Percentiles rank a stretch among this genome's conserved stretches.
Conservation (phyloP, 1,140 invertebrate species). For the Drosophila sp. region DNA sequence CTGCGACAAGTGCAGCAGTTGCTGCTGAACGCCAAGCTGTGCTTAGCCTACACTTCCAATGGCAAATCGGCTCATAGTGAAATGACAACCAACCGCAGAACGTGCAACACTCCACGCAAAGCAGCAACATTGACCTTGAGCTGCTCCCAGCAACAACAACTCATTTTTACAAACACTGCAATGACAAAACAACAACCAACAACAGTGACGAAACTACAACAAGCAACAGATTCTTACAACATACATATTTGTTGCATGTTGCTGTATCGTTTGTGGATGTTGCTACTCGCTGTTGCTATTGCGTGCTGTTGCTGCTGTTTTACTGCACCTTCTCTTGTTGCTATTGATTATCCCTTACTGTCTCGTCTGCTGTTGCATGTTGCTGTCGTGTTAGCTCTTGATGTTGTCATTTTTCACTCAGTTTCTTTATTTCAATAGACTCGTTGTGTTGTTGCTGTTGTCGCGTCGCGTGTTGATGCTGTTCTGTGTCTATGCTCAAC, state of each 20-base stretch:
- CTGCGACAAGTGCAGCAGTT: not conserved
- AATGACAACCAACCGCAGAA: slow-evolving; percentile 34
- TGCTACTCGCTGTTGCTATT: slow-evolving; percentile 1
- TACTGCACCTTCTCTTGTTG: slow-evolving; percentile 5
- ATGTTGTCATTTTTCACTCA: slow-evolving; percentile 16
- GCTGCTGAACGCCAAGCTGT: not conserved
- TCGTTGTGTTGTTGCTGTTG: slow-evolving; percentile 6
- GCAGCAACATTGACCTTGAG: slow-evolving; percentile 11
- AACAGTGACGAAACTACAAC: slow-evolving; percentile 14
- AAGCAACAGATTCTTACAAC: slow-evolving; percentile 24
- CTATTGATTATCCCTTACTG: slow-evolving; percentile 20
- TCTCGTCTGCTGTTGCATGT: slow-evolving; percentile 15
- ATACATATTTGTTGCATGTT: slow-evolving; percentile 17
- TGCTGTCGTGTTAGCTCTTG: slow-evolving; percentile 36
- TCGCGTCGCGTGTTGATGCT: slow-evolving; percentile 15
- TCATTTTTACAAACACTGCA: no score
- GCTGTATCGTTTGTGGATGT: slow-evolving; percentile 1
- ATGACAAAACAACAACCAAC: slow-evolving; percentile 5
- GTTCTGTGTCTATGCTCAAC: slow-evolving; percentile 6
- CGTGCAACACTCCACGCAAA: not conserved
- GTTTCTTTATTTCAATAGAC: not conserved
- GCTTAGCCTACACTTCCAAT: slow-evolving; percentile 19
- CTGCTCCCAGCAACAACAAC: slow-evolving; percentile 4
- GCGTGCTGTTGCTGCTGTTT: slow-evolving; percentile 9
- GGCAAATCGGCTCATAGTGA: slow-evolving; percentile 36